Evolutionary conservation across 2,888 invertebrate genomes (phyloP), one percentile per base, ranked within the genome.

Genomic region (Neuroscelio doddi): DNA sequence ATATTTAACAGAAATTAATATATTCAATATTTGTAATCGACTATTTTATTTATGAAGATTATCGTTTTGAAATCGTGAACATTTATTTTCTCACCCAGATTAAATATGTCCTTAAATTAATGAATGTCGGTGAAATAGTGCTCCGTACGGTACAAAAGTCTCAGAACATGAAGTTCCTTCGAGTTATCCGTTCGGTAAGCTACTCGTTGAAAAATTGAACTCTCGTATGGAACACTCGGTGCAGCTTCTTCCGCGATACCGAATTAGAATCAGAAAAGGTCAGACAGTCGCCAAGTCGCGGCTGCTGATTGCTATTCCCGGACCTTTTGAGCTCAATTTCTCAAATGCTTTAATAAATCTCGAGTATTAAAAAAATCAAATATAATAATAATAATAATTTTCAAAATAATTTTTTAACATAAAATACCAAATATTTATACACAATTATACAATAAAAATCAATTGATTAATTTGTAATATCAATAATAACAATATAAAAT

Each of bases 231-330:
- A 68, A 70, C 57, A 58, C 70, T 70, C 59, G 67, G 65, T 58
- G 57, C 57, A 76, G 75, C 71, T 62, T 74, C 75, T 78, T 76
- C 77, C 73, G 75, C 63, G 68, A 68, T 67, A 74, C 78, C 68
- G 72, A 80, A 73, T 80, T 82, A 82, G 81, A 78, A 70, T 65
- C 68, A 65, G 74, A 78, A 82, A 80, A 81, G 82, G 83, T 82
- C 83, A 80, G 71, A 66, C 74, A 76, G 80, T 75, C 75, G 77
- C 77, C 77, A 73, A 78, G 73, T 71, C 65, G 72, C 72, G 66
- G 59, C 53, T 42, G 42, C 50, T 63, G 24, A 57, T 49, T 53
- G 62, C 56, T 68, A 64, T 68, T 68, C 55, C 21, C 45, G 58
- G 56, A 55, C 47, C 50, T 64, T 64, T 67, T 39, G 59, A 51